These are phyloP conservation scores for Decapterus maruadsi DNA, from an alignment of 2,797 vertebrate genomes.

Conservation along the genomic window DNA sequence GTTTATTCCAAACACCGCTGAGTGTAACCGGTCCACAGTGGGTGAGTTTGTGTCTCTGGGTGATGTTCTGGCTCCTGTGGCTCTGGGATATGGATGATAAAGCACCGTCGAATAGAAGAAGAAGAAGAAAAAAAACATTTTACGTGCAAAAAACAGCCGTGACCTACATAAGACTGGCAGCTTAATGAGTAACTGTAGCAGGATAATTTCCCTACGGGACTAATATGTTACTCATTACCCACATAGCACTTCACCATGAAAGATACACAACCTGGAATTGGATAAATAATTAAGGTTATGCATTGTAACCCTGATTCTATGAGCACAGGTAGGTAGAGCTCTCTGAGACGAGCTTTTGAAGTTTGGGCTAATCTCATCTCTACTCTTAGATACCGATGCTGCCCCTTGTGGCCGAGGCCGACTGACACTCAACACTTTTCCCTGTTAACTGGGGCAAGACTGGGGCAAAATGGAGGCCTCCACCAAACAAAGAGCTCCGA, in stretches of 20 bases:
- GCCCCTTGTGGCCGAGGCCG: neutral
- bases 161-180: conserved; percentile 69
- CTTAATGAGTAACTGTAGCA: conserved; percentile 75
- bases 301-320: neutral
- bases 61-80: conserved; percentile 27
- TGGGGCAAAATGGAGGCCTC: no score
- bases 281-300: conserved; percentile 34
- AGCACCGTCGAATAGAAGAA: conserved; percentile 2
- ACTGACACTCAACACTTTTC: neutral
- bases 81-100: conserved; percentile 51
- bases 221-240: conserved; percentile 69
- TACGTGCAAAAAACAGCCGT: conserved; percentile 64
- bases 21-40: conserved; percentile 5
- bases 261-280: conserved; percentile 28
- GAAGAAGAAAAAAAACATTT: conserved; percentile 43
- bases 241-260: conserved; percentile 5
- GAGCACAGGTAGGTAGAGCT: conserved; percentile 13
- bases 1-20: conserved; percentile 29
- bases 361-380: neutral
- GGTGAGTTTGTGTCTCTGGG: conserved; percentile 13
- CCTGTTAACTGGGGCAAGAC: no score
- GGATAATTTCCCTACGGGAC: conserved; percentile 62
- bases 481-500: no score
- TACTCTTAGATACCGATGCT: neutral
- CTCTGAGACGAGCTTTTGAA: neutral